phyloP scores from a whole-genome alignment of 1,140 invertebrate genomes.

The Papilio machaon region DNA sequence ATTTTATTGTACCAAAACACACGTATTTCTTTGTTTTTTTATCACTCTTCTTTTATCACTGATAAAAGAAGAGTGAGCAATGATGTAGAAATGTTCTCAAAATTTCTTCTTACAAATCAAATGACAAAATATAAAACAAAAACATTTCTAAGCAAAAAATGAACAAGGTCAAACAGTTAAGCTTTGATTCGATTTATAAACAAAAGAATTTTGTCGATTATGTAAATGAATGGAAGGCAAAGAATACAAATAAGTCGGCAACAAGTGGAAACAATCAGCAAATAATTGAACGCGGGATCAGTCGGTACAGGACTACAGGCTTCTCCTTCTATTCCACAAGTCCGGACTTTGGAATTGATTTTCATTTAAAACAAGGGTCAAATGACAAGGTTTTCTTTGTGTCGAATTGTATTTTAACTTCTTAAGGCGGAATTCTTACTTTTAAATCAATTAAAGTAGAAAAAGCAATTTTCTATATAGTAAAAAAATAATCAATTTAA shows the following conservation, averaged over 20 bases:
- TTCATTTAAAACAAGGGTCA: neutral
- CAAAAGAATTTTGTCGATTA: constrained; percentile 21
- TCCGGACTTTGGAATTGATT: neutral
- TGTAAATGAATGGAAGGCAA: constrained; percentile 28
- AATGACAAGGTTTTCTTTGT: neutral
- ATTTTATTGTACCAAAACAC: no score
- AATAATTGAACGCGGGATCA: neutral
- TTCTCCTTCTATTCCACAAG: neutral
- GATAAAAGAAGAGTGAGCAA: neutral
- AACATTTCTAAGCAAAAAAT: neutral
- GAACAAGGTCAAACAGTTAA: neutral
- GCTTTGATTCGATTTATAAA: constrained; percentile 25
- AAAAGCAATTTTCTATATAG: no score
- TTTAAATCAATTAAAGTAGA: no score
- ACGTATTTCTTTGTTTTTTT: no score
- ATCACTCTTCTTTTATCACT: no score
- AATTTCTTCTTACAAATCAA: no score
- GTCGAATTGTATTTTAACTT: neutral
- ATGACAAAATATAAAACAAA: neutral
- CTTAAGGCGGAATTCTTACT: no score
- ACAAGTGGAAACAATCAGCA: constrained; percentile 31
- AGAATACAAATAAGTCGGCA: constrained; percentile 31
- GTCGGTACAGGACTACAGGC: neutral
- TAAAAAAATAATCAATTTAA: no score
- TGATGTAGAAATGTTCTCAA: neutral